phyloP scores from a whole-genome alignment of 2,888 invertebrate genomes.

The Lochmaea crataegi region DNA sequence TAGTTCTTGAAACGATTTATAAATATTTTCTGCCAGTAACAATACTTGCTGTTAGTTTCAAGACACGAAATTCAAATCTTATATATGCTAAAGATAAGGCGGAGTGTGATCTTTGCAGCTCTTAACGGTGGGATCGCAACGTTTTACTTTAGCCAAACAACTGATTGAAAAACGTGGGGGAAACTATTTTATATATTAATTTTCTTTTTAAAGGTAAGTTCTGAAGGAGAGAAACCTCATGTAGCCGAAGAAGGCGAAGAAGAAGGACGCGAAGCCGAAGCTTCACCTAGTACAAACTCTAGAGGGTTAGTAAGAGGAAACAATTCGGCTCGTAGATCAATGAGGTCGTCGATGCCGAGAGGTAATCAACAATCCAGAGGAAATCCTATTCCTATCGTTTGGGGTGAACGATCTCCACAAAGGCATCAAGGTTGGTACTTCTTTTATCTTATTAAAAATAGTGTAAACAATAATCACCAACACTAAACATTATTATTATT shows the following conservation, averaged over 20 bases:
- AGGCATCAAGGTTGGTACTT: conserved; percentile 48
- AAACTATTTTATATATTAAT: not conserved
- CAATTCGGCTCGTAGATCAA: conserved; percentile 56
- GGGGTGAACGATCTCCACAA: conserved; percentile 65
- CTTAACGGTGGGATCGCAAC: no score
- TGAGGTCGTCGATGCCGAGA: conserved; percentile 48
- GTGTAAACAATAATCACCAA: not conserved
- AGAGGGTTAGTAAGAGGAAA: conserved; percentile 58
- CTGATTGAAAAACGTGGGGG: no score
- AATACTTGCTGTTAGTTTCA: no score
- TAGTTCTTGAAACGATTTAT: no score
- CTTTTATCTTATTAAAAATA: not conserved
- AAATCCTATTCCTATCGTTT: conserved; percentile 74
- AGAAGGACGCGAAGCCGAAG: conserved; percentile 86
- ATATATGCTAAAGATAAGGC: no score
- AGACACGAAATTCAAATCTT: no score
- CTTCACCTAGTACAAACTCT: conserved; percentile 74
- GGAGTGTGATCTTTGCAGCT: no score
- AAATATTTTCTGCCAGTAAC: no score
- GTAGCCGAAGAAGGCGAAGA: conserved; percentile 68
- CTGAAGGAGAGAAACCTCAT: conserved; percentile 73
- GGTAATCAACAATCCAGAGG: conserved; percentile 60
- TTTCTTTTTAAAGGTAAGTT: conserved; percentile 65
- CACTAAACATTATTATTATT: no score
- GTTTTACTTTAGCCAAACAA: no score